Conservation (phyloP, 92 coral and sea anemone genomes). For the Zoanthus sansibaricus region DNA sequence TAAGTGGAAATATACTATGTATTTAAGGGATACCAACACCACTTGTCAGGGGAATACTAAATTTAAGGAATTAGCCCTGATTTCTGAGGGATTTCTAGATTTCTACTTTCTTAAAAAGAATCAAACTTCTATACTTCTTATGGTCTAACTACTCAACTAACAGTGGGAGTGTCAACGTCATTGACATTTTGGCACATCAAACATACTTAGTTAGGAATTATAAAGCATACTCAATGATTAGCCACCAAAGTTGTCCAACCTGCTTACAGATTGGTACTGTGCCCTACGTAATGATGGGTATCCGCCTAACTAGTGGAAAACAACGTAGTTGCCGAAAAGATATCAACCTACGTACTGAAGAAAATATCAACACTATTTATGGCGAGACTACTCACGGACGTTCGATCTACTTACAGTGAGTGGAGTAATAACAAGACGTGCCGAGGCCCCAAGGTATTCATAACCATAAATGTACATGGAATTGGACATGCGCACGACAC, state of each 20-base stretch:
- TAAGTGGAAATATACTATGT: too few species aligned
- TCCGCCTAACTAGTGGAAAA: not conserved
- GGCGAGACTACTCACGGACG: not conserved
- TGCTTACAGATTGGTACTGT: not conserved
- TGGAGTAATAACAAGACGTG: conserved; percentile 98
- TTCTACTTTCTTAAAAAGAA: too few species aligned
- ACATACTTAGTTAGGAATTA: too few species aligned
- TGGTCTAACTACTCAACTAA: not conserved
- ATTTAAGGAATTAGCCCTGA: too few species aligned
- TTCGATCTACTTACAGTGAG: conserved; percentile 75
- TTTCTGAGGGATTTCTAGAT: too few species aligned
- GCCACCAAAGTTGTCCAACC: not conserved
- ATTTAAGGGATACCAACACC: not conserved
- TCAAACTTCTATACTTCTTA: too few species aligned
- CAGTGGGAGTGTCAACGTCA: not conserved
- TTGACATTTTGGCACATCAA: too few species aligned
- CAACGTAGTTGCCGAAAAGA: not conserved
- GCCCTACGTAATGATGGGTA: not conserved
- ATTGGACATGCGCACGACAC: conserved; percentile 99
- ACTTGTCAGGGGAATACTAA: not conserved
- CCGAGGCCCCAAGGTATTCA: conserved; percentile 97
- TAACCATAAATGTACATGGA: conserved; percentile 98
- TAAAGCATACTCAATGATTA: not conserved
- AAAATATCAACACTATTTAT: not conserved
- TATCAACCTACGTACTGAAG: not conserved